phyloP scores from a whole-genome alignment of 2,797 vertebrate genomes.

The Bradypus variegatus region DNA sequence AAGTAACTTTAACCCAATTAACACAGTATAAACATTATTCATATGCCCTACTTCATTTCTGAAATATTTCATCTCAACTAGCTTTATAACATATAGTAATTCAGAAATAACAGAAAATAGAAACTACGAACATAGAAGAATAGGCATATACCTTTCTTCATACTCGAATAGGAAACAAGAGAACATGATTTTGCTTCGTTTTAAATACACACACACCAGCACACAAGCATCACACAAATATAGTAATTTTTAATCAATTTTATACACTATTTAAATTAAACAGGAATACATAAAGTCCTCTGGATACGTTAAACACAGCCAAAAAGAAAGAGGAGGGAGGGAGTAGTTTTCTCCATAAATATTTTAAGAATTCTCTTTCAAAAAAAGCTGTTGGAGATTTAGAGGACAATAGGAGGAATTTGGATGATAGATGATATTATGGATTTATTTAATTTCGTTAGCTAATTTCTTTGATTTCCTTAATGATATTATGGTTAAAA shows the following conservation, averaged over 20 bases:
- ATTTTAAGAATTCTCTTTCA: not conserved
- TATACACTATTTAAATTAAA: not conserved
- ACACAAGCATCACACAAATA: not conserved
- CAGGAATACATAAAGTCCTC: not conserved
- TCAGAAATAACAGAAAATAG: conserved; percentile 29
- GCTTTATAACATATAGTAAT: not conserved
- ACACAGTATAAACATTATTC: not conserved
- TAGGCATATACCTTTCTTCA: not conserved
- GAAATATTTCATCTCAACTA: not conserved
- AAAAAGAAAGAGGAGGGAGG: not conserved
- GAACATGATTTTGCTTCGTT: not conserved
- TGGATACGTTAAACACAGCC: not conserved
- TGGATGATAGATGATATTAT: not conserved
- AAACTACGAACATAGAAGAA: not conserved
- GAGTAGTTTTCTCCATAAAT: not conserved
- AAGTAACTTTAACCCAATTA: not conserved
- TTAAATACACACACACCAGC: not conserved
- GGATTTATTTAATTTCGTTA: not conserved
- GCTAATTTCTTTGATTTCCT: not conserved
- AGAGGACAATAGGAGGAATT: not conserved
- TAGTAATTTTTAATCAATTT: not conserved
- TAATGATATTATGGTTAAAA: not conserved
- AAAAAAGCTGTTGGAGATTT: conserved; percentile 3
- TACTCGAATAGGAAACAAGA: not conserved
- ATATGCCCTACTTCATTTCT: not conserved